Evolutionary conservation across 2,797 vertebrate genomes (phyloP), one percentile per base, ranked within the genome.

Genomic region (Arnoldichthys spilopterus): DNA sequence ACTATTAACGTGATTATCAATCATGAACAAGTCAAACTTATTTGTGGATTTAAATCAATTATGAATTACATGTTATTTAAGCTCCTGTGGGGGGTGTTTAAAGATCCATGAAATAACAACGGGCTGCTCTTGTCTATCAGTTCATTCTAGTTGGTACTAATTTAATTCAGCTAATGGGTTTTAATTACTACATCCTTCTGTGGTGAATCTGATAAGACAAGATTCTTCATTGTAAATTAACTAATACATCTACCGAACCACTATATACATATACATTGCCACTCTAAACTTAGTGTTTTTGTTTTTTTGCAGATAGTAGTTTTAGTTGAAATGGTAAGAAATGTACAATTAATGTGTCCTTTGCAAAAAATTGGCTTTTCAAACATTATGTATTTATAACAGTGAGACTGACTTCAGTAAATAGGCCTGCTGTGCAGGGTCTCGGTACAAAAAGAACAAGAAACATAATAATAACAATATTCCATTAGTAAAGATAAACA

Each of bases 1-100:
- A 94, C 94, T 97, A 97, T 98, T 96, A 97, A 98, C 93, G 94
- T 97, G 96, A 97, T 97, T 97, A 97, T 96, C 94, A 95, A 95
- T 95, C 94, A 95, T 93, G 94, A 97, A 98, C 95, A 95, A 95
- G 93, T 96, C 95, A 93, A 94, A 95, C 94, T 95, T 96, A 95
- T 95, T 96, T 96, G 96, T 95, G 93, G 92, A 92, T 95, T 96
- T 95, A 94, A 97, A 96, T 95, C 94, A 96, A 98, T 98, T 98
- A 96, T 93, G 89, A 91, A 87, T 90, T 94, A 92, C 92, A 94
- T 93, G 94, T 92, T 94, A 54, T 77, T 90, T 92, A 78, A 94
- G 92, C 92, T 92, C 91, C 91, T 91, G 92, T 84, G 26, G 91
- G 92, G 87, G 85, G 80, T 91, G 94, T 91, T 95, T 96, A 96